Conservation (phyloP, 1,140 invertebrate species). For the Brachionus manjavacas region DNA sequence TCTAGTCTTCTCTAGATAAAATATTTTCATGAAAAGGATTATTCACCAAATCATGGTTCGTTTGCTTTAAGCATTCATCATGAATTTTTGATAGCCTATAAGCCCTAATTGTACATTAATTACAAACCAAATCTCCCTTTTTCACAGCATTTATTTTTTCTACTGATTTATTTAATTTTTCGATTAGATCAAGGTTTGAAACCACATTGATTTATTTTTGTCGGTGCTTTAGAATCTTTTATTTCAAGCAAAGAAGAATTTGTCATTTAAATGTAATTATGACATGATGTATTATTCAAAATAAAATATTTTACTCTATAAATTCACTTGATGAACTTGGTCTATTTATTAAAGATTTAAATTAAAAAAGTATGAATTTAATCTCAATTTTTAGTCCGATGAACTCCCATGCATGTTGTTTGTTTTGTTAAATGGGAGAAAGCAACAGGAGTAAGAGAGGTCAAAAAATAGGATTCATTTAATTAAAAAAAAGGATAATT, state of each 20-base stretch:
- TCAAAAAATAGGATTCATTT: background rate
- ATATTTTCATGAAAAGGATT: background rate
- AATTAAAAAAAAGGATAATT: background rate
- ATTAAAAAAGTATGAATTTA: background rate
- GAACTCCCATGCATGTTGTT: background rate
- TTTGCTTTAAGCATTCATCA: background rate
- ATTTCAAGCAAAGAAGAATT: background rate
- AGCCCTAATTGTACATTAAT: background rate
- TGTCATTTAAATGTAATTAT: background rate
- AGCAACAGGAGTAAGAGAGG: background rate
- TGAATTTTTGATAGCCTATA: background rate
- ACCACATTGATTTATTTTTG: background rate
- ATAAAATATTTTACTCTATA: background rate
- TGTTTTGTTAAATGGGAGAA: background rate
- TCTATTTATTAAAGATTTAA: background rate
- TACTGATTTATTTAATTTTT: background rate
- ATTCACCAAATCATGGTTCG: background rate
- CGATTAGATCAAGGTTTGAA: background rate
- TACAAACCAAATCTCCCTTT: background rate
- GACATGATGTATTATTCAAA: background rate
- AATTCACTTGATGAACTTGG: background rate
- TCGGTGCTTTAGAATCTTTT: background rate
- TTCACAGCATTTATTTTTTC: background rate
- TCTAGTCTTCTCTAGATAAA: background rate
- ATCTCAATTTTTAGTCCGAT: background rate